Base-by-base conservation (phyloP, 2,888 invertebrate genomes). In the Shargacucullia verbasci region DNA sequence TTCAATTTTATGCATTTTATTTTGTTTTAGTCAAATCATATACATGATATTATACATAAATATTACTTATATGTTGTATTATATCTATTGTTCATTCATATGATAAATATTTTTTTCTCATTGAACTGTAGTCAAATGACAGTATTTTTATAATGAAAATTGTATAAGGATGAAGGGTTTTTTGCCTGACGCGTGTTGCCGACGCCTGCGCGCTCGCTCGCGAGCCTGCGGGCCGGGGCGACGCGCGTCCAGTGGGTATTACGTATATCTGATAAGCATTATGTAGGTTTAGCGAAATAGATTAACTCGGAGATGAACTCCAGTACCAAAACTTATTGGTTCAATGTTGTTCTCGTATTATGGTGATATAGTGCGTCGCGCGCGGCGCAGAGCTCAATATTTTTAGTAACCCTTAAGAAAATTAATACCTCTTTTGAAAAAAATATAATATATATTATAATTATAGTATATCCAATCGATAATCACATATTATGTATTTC, bases 391-490 rank as follows among this genome's bases (percentile, higher is more conserved):
- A 92, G 94, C 94, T 94, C 94, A 94, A 94, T 94, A 93, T 92
- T 92, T 89, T 94, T 94, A 94, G 92, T 94, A 90, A 90, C 91
- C 93, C 91, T 91, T 93, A 94, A 91, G 91, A 92, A 93, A 92
- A 91, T 93, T 93, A 93, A 91, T 94, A 94, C 94, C 94, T 94
- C 94, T 94, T 94, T 93, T 94, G 90, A 92, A 94, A 93, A 91
- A 87, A 90, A 88, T 88, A 90, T 87, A 86, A 89, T 90, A 88
- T 89, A 86, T 90, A 90, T 89, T 83, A 82, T 89, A 20, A 20
- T 20, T 20, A 90, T 89, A 90, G 84, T 90, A 91, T 92, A 92
- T 89, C 89, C 90, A 91, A 91, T 90, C 90, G 86, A 91, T 90
- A 84, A 92, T 92, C 93, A 92, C 92, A 89, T 92, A 57, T 75